These are phyloP conservation scores for Albula goreensis DNA, from an alignment of 2,113 vertebrate species.

Conservation along the genomic window DNA sequence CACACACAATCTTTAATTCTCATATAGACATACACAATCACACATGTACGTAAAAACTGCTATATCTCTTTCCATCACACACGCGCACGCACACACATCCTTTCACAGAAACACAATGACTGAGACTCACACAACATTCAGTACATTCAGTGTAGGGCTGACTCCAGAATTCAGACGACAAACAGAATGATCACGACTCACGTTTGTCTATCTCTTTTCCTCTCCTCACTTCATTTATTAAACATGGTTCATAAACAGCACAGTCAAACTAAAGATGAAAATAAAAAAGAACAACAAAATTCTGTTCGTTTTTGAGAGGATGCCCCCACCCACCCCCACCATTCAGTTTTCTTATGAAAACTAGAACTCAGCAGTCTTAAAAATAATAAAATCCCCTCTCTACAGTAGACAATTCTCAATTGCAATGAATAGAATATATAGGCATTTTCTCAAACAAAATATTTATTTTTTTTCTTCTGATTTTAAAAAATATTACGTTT, in stretches of 20 bases:
- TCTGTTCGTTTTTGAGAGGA: slow-evolving; percentile 56
- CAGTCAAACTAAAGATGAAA: slow-evolving; percentile 61
- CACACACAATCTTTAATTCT: too few species aligned
- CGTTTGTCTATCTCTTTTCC: slow-evolving; percentile 1
- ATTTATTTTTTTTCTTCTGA: slow-evolving; percentile 67
- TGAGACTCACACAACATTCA: too few species aligned
- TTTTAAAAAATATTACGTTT: slow-evolving; percentile 67
- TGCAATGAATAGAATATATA: slow-evolving; percentile 27
- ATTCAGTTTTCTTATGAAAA: slow-evolving; percentile 39
- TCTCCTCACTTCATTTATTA: slow-evolving; percentile 70
- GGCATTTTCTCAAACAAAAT: slow-evolving; percentile 45
- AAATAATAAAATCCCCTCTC: slow-evolving; percentile 46
- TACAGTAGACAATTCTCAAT: slow-evolving; percentile 49
- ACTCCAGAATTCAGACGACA: not conserved
- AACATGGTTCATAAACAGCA: slow-evolving; percentile 67
- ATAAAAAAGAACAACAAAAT: slow-evolving; percentile 56
- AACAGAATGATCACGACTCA: not conserved
- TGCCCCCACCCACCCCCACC: slow-evolving; percentile 37
- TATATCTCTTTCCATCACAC: too few species aligned
- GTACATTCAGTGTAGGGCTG: not conserved
- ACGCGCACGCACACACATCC: not conserved
- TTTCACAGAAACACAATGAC: not conserved
- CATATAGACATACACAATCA: too few species aligned
- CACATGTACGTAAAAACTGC: too few species aligned
- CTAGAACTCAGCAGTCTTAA: slow-evolving; percentile 35